phyloP scores from a whole-genome alignment of 2,113 vertebrate genomes.

The Pangasianodon gigas region DNA sequence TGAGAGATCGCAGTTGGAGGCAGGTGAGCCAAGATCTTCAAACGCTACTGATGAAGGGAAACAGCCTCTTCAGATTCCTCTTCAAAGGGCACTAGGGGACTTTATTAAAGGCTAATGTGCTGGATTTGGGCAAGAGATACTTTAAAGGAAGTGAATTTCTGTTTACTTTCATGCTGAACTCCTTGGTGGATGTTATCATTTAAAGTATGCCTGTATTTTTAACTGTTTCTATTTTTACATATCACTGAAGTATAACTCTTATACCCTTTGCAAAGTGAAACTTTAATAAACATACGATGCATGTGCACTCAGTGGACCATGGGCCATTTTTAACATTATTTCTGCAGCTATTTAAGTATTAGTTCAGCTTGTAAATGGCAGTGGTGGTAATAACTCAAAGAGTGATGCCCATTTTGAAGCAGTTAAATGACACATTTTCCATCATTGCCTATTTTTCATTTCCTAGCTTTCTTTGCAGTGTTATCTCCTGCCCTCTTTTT shows the following conservation, averaged over 20 bases:
- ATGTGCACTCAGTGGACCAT: not conserved
- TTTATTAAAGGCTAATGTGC: slow-evolving; percentile 47
- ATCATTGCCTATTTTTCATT: not conserved
- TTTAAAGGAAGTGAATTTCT: slow-evolving; percentile 25
- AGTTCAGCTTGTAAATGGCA: not conserved
- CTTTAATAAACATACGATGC: not conserved
- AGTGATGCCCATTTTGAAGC: not conserved
- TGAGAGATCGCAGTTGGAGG: not conserved
- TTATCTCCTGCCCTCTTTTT: not conserved
- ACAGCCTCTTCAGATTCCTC: slow-evolving; percentile 32
- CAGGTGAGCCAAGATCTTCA: slow-evolving; percentile 46
- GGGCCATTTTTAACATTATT: not conserved
- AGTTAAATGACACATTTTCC: not conserved
- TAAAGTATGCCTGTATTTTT: not conserved
- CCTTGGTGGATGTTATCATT: slow-evolving; percentile 17
- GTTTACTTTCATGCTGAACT: slow-evolving; percentile 31
- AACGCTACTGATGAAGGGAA: slow-evolving; percentile 32
- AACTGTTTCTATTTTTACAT: not conserved
- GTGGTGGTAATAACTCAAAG: not conserved
- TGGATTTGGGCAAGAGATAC: slow-evolving; percentile 14
- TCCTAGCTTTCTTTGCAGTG: not conserved
- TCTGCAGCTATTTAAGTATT: not conserved
- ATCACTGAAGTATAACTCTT: not conserved
- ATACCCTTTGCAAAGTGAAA: not conserved
- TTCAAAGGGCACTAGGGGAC: slow-evolving; percentile 43